Evolutionary conservation across 23 tunicate genomes (phyloP), one percentile per base, ranked within the genome.

Genomic region (Styela plicata): DNA sequence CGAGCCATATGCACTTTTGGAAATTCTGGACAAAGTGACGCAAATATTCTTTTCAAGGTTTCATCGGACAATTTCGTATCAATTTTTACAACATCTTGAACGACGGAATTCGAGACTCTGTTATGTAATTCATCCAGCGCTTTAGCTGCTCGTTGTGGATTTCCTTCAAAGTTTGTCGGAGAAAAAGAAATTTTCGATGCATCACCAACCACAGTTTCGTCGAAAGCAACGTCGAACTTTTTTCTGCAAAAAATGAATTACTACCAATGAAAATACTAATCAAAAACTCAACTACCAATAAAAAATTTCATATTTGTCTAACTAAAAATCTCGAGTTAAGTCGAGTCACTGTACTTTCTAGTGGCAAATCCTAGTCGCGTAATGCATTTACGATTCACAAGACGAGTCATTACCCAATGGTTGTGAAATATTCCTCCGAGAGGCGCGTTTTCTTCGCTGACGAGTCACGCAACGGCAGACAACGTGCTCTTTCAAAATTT

Each of bases 171-270:
- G 13, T 64, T 29, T 27, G 81, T 44, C 10, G n/a, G 27, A 1
- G 30, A 0, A 0, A 76, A 27, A 28, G n/a, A 26, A 29, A 76
- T 29, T 1, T 76, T 76, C 24, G 37, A 23, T 10, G 68, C 65
- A 0, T 76, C 81, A 65, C 66, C 66, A 25, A 76, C 27, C 31
- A 76, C 53, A 26, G 24, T 22, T 23, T 36, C 37, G 27, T 36
- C 44, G 0, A 76, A 7, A n/a, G 25, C 27, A n/a, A 76, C 81
- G 32, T 76, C 25, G 64, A 36, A 76, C 0, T 53, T 76, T 76
- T 36, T 44, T 1, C 81, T 76, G 26, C 26, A 71, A 66, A 66
- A n/a, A n/a, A n/a, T n/a, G n/a, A n/a, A n/a, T n/a, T n/a, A n/a
- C n/a, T n/a, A n/a, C n/a, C n/a, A n/a, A n/a, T n/a, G n/a, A n/a